Evolutionary conservation across 1,140 invertebrate genomes (phyloP).

Genomic region (Zaprionus capensis): DNA sequence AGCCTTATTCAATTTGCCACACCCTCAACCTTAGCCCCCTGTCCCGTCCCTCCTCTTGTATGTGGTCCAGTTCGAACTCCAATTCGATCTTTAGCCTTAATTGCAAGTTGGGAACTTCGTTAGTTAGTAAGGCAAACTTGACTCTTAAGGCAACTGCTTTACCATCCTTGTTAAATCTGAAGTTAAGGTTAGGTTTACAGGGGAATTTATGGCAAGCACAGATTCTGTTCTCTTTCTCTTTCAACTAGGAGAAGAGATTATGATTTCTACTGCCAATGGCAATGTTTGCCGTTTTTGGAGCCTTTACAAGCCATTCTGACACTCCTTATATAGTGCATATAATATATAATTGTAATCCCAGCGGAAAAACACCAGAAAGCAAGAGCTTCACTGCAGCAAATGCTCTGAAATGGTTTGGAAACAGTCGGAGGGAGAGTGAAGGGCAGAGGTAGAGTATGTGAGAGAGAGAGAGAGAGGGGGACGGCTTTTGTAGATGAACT

Average conservation of each 20-base stretch:
- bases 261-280: not conserved
- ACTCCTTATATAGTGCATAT: slow-evolving; percentile 21
- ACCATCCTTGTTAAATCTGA: not conserved
- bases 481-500: slow-evolving; percentile 30
- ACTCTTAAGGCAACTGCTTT: not conserved
- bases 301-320: too few species aligned
- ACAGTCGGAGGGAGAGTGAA: not conserved
- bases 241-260: not conserved
- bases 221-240: not conserved
- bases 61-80: slow-evolving; percentile 10
- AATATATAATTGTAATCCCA: slow-evolving; percentile 33
- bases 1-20: slow-evolving; percentile 75
- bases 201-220: not conserved
- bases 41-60: not conserved
- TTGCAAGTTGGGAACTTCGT: slow-evolving; percentile 50
- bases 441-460: not conserved
- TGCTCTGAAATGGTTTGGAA: not conserved
- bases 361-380: slow-evolving; percentile 24
- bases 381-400: slow-evolving; percentile 2
- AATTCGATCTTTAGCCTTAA: slow-evolving; percentile 67
- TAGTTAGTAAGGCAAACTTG: not conserved
- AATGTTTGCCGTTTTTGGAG: too few species aligned
- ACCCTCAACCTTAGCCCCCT: not conserved
- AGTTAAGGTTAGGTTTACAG: not conserved
- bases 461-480: not conserved